Percentiles rank a stretch among this genome's conserved stretches.
Evolutionary conservation across 2,888 invertebrate species (phyloP).

Genomic region (Myopa tessellatipennis): DNA sequence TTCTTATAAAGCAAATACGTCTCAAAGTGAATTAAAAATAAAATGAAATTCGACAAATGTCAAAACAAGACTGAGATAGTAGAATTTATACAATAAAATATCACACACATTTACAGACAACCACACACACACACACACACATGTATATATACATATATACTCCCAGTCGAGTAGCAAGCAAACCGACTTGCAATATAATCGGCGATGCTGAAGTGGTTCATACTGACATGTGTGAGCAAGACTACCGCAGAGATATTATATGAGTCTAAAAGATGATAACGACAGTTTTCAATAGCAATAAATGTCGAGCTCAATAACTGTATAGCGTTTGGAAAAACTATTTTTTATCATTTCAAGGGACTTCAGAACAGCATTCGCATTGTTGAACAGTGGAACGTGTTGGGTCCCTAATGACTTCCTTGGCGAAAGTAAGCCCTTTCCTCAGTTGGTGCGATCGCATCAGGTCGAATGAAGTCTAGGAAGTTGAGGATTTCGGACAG

Average conservation of each 20-base stretch:
- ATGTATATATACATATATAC: not conserved
- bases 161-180: not conserved
- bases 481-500: too few relatives aligned
- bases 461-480: too few relatives aligned
- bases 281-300: slow-evolving; percentile 35
- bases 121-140: not conserved
- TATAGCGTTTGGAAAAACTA: too few relatives aligned
- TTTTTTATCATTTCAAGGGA: too few relatives aligned
- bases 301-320: not conserved
- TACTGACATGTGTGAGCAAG: not conserved
- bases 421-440: too few relatives aligned
- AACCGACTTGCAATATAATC: slow-evolving; percentile 22
- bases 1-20: slow-evolving; percentile 12
- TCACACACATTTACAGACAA: not conserved
- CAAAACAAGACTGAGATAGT: slow-evolving; percentile 21
- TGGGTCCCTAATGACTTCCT: too few relatives aligned
- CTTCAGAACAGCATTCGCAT: too few relatives aligned
- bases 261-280: slow-evolving; percentile 30
- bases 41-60: slow-evolving; percentile 11
- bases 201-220: not conserved
- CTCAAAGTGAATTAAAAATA: slow-evolving; percentile 16
- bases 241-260: not conserved
- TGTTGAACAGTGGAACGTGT: too few relatives aligned
- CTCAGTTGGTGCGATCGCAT: too few relatives aligned
- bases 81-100: slow-evolving; percentile 3